Percentiles rank a stretch among this genome's conserved stretches.
These are phyloP conservation scores for Gymnothorax javanicus DNA, from an alignment of 2,797 vertebrate species.

Conservation along the genomic window DNA sequence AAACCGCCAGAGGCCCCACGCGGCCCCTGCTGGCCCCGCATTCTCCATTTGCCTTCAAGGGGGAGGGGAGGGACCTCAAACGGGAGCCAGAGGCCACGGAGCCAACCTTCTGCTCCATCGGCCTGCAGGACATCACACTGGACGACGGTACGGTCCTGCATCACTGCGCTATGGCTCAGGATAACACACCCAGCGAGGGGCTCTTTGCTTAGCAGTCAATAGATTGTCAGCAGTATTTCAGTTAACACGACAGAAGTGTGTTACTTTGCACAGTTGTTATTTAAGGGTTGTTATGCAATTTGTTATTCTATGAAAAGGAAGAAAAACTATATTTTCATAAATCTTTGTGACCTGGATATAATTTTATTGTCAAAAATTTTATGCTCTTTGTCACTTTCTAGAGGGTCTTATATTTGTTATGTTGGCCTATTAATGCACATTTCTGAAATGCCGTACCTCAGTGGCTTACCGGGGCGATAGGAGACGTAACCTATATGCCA, in stretches of 20 bases:
- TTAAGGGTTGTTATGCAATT: not conserved
- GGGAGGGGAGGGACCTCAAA: conserved; percentile 74
- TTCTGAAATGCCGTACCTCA: not conserved
- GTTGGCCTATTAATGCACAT: too few relatives aligned
- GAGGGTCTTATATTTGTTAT: not conserved
- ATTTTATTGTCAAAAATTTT: not conserved
- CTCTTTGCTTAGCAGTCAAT: too few relatives aligned
- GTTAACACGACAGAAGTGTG: too few relatives aligned
- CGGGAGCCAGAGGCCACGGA: conserved; percentile 82
- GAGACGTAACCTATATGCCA: not conserved
- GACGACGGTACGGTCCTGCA: conserved; percentile 85
- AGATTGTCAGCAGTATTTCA: too few relatives aligned
- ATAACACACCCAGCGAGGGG: not conserved
- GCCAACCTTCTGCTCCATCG: conserved; percentile 75
- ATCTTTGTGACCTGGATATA: not conserved
- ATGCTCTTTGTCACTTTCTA: not conserved
- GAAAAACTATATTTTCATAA: not conserved
- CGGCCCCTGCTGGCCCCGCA: conserved; percentile 62
- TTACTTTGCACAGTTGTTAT: not conserved
- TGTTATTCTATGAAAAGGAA: not conserved
- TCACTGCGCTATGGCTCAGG: not conserved
- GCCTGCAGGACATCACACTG: conserved; percentile 91
- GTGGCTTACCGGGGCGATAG: not conserved
- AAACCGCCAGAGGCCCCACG: conserved; percentile 57
- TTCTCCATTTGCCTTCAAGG: conserved; percentile 65